These are phyloP conservation scores for Lomographa bimaculata DNA, from an alignment of 2,888 invertebrate genomes.

Conservation along the genomic window DNA sequence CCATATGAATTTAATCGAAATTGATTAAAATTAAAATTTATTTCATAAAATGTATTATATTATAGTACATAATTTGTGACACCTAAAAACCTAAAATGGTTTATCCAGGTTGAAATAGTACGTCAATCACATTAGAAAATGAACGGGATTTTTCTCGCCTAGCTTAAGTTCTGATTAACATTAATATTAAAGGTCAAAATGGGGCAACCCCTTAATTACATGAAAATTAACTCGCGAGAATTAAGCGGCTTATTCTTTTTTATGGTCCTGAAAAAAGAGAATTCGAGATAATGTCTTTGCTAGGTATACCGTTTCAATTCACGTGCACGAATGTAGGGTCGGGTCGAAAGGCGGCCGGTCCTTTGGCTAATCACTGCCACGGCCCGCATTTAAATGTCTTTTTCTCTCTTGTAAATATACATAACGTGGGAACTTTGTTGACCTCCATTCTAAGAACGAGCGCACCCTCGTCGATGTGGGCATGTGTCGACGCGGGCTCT, in stretches of 20 bases:
- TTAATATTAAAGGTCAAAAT: conserved; percentile 9
- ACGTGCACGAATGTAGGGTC: conserved; percentile 52
- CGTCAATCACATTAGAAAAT: no score
- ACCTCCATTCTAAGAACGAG: conserved; percentile 43
- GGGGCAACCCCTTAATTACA: conserved; percentile 14
- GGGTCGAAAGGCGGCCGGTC: conserved; percentile 55
- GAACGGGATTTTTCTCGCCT: no score
- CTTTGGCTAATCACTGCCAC: conserved; percentile 70
- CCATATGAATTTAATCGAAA: no score
- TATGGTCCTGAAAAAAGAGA: conserved; percentile 37
- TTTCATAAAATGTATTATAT: no score
- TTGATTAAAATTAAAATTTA: no score
- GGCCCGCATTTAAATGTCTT: conserved; percentile 77
- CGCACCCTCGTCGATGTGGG: conserved; percentile 52
- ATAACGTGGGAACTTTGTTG: conserved; percentile 50
- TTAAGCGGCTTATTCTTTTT: conserved; percentile 29
- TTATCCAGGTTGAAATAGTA: no score
- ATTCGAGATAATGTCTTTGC: conserved; percentile 45
- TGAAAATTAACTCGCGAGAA: conserved; percentile 28
- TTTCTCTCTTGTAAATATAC: conserved; percentile 61
- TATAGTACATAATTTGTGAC: no score
- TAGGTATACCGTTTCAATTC: conserved; percentile 53
- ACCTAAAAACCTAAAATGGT: no score
- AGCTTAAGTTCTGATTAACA: no score
- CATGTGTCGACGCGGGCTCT: conserved; percentile 62